Evolutionary conservation across 2,888 invertebrate genomes (phyloP), one percentile per base, ranked within the genome.

Genomic region (Heliothis peltigera): DNA sequence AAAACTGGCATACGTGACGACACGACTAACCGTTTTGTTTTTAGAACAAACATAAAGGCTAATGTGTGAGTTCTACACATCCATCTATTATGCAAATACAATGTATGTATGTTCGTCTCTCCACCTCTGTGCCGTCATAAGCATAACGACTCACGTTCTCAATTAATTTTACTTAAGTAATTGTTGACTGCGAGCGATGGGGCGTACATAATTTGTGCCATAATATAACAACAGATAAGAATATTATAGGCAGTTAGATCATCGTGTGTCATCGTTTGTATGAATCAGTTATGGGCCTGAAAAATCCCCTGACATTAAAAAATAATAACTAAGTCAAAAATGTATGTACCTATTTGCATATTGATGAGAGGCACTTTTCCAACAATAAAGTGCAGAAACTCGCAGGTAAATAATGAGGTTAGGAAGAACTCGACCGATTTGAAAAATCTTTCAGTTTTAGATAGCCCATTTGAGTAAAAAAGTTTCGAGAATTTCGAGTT

Each of bases 131-230:
- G 7, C 21, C 42, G 19, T 47, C 12, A 21, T 8, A 49, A 2
- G 21, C 42, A 19, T 54, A 64, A 66, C 60, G 47, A 67, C 22
- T 58, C 67, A 67, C 72, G 79, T 64, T 62, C 39, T 43, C 47
- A 35, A 57, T 62, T 44, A 35, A 25, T 48, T 55, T 56, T 59
- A 15, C 32, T 17, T 35, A 18, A 39, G 19, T 46, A 15, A 55
- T 55, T 47, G 55, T 47, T 52, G 21, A 8, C 25, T 48, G 39
- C 25, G 6, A 57, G 15, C n/a, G 12, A 35, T 52, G 18, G 18
- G 8, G 10, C 32, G 39, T 48, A 46, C 56, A 61, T 52, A 17
- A 53, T 67, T 56, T 43, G 21, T 39, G 55, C 10, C 43, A 46
- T 18, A 55, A 48, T 17, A 55, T 12, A 51, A 47, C 15, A 51